These are phyloP conservation scores for Oryzias woworae DNA, from an alignment of 2,113 vertebrate genomes.

Conservation along the genomic window DNA sequence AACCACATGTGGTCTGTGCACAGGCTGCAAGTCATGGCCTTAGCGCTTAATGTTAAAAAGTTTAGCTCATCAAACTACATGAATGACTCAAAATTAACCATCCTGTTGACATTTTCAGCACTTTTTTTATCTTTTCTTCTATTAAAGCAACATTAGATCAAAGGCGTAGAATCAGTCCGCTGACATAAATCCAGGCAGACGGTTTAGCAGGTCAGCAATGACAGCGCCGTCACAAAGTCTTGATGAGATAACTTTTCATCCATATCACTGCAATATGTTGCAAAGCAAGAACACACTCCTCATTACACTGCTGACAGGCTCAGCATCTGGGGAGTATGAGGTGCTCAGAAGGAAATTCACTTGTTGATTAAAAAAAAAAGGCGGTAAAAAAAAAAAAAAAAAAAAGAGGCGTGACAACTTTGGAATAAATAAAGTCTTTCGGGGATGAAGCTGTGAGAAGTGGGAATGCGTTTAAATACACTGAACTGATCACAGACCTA, in stretches of 20 bases:
- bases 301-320: constrained; percentile 57
- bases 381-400: not conserved
- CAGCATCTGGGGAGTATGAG: constrained; percentile 40
- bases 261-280: constrained; percentile 72
- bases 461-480: constrained; percentile 9
- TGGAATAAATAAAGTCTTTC: constrained; percentile 36
- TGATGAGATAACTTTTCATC: constrained; percentile 76
- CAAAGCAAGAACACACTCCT: constrained; percentile 55
- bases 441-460: constrained; percentile 10
- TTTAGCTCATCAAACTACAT: too few relatives aligned
- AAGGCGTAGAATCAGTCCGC: not conserved
- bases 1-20: too few relatives aligned
- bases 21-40: not conserved
- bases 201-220: constrained; percentile 61
- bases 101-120: too few relatives aligned
- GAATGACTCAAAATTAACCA: too few relatives aligned
- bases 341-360: constrained; percentile 45
- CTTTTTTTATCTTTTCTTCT: too few relatives aligned
- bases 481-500: not conserved
- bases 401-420: constrained; percentile 16
- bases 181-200: constrained; percentile 43
- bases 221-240: constrained; percentile 61
- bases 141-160: too few relatives aligned
- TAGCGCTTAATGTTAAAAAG: not conserved
- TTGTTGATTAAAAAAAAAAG: constrained; percentile 50